A percentile compares a stretch with the other conserved stretches of the same genome.
Evolutionary conservation across 2,888 invertebrate genomes (phyloP).

Genomic region (Sphecodes monilicornis): DNA sequence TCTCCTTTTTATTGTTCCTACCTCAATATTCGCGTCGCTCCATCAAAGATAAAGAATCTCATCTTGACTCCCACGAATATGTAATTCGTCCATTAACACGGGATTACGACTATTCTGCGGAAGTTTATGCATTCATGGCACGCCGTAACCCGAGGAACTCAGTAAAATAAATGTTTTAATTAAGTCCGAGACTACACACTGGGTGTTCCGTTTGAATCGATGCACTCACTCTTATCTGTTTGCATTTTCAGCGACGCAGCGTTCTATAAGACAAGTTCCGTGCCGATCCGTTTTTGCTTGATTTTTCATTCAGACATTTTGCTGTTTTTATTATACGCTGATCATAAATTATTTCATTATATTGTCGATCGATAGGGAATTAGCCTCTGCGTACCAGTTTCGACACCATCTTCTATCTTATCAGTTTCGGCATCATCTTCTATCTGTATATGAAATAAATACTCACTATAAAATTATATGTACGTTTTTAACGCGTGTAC

Average conservation of each 20-base stretch:
- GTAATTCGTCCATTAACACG: slow-evolving; percentile 16
- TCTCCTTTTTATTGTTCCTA: not conserved
- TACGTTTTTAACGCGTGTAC: too few relatives aligned
- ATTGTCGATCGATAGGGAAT: too few relatives aligned
- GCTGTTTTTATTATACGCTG: too few relatives aligned
- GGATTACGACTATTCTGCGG: slow-evolving; percentile 4
- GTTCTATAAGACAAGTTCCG: too few relatives aligned
- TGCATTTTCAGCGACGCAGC: not conserved
- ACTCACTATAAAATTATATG: too few relatives aligned
- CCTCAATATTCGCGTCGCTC: slow-evolving; percentile 1
- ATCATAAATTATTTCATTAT: too few relatives aligned
- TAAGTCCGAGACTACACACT: not conserved
- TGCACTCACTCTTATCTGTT: not conserved
- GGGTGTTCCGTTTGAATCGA: not conserved
- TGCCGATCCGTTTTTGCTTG: too few relatives aligned
- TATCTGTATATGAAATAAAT: too few relatives aligned
- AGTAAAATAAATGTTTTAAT: slow-evolving; percentile 9
- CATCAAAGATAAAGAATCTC: slow-evolving; percentile 14
- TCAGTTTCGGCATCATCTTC: too few relatives aligned
- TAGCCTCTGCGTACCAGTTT: too few relatives aligned
- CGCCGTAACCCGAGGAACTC: slow-evolving; percentile 7
- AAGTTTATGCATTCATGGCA: not conserved
- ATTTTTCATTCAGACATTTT: too few relatives aligned
- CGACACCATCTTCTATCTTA: too few relatives aligned
- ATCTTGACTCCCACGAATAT: not conserved